Evolutionary conservation across 1,140 invertebrate species (phyloP), one percentile per base, ranked within the genome.

Genomic region (Lordiphosa collinella): DNA sequence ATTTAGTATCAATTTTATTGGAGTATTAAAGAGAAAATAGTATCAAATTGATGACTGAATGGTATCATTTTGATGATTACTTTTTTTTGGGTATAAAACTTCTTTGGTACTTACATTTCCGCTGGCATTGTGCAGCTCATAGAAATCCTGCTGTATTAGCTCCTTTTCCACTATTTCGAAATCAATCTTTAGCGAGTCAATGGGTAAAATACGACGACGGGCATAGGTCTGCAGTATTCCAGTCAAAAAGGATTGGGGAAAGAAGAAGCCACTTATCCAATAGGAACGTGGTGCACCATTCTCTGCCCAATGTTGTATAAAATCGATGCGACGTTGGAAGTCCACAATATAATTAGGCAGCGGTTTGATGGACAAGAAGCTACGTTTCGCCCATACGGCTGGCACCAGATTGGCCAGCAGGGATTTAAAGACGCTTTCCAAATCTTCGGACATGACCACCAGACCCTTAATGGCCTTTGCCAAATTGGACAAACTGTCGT

Each of bases 181-280:
- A 78, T 96, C 93, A 69, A 97, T 95, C 86, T 93, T 93, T 0
- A 98, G 89, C 46, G 94, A 92, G 89, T 97, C 96, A 29, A 97
- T 97, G 1, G 96, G 95, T 38, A 95, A 91, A 29, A 93, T 91
- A 64, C 96, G 95, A 72, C 94, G 94, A 32, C 96, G 90, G 1
- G 96, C 95, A 88, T 93, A 94, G 0, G 96, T 96, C 90, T 97
- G 96, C 43, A 97, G 89, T 10, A 94, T 92, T 3, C 95, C 96
- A 4, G 96, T 97, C 51, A 97, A 91, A 80, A 98, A 95, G 34
- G 96, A 96, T 91, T 97, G 96, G 0, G 96, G 96, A 86, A 97
- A 97, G 88, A 95, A 98, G 74, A 97, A 93, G 11, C 96, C 96
- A 34, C 96, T 95, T 25, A 98, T 88, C 96, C 96, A 98, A 82